Conservation (phyloP, 2,797 vertebrate species). For the Delichon dasypus region DNA sequence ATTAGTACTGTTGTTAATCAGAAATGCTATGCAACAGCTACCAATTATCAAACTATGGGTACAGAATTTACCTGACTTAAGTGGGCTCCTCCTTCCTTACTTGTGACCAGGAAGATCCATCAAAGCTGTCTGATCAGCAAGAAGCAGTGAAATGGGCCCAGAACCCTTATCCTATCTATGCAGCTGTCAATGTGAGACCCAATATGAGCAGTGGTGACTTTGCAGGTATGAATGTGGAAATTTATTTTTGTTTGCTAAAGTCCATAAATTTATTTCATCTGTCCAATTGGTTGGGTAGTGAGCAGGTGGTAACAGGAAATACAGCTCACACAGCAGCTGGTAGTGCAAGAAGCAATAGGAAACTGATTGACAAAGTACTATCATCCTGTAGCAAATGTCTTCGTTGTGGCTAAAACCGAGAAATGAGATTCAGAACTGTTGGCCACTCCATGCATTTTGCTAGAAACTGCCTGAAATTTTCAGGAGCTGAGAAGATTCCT, state of each 20-base stretch:
- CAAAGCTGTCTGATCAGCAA: conserved; percentile 80
- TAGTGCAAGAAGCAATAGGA: neutral
- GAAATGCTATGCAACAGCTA: neutral
- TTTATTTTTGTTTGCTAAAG: neutral
- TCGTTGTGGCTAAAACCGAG: neutral
- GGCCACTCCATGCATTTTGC: accelerated
- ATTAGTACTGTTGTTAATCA: neutral
- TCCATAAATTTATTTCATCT: neutral
- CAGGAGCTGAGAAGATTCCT: neutral
- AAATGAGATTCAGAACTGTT: neutral
- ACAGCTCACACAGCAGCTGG: neutral
- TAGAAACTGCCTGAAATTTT: neutral
- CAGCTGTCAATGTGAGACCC: conserved; percentile 74
- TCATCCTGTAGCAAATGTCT: neutral
- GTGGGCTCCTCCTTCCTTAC: neutral
- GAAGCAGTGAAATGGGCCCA: conserved; percentile 72
- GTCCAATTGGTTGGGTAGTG: neutral
- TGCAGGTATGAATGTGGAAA: conserved; percentile 68
- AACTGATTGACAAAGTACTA: neutral
- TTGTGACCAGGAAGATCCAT: conserved; percentile 71
- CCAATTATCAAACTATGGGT: neutral
- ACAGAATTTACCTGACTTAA: neutral
- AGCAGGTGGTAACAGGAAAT: neutral
- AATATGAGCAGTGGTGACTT: conserved; percentile 72
- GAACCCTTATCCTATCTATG: conserved; percentile 82